Conservation (phyloP, 1,140 invertebrate species). For the Caenorhabditis brenneri region DNA sequence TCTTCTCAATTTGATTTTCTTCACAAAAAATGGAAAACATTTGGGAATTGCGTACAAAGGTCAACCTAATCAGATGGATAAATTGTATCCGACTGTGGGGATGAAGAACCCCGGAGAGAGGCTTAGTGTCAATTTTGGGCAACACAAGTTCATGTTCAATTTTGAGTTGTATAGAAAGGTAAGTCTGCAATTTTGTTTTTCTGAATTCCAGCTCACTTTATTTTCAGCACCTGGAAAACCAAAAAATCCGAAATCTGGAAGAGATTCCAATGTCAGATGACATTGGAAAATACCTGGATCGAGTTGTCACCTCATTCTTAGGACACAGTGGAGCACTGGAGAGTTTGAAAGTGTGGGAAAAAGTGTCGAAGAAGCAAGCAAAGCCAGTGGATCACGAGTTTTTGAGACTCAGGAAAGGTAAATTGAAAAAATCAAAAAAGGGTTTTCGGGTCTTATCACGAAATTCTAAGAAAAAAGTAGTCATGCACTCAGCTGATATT, state of each 20-base stretch:
- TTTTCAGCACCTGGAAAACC: conserved; percentile 59
- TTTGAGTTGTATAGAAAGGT: conserved; percentile 90
- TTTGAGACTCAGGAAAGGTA: neutral
- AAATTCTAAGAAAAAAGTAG: no score
- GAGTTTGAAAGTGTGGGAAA: neutral
- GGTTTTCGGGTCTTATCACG: no score
- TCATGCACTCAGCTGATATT: no score
- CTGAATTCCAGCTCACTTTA: neutral
- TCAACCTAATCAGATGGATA: conserved; percentile 74
- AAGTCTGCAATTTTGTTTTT: neutral
- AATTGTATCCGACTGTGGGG: conserved; percentile 96
- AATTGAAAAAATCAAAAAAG: no score
- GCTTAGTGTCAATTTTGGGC: conserved; percentile 97
- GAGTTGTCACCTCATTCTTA: neutral
- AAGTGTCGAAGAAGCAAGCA: neutral
- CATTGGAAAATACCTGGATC: neutral
- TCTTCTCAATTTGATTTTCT: conserved; percentile 96
- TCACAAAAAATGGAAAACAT: conserved; percentile 98
- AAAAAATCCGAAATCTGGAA: neutral
- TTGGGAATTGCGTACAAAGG: conserved; percentile 77
- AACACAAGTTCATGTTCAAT: conserved; percentile 94
- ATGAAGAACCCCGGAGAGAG: conserved; percentile 96
- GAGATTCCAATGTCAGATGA: conserved; percentile 18
- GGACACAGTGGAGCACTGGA: neutral
- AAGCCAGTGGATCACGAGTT: neutral